Evolutionary conservation across 1,140 invertebrate genomes (phyloP), one percentile per base, ranked within the genome.

Genomic region (Euglossa dilemma): DNA sequence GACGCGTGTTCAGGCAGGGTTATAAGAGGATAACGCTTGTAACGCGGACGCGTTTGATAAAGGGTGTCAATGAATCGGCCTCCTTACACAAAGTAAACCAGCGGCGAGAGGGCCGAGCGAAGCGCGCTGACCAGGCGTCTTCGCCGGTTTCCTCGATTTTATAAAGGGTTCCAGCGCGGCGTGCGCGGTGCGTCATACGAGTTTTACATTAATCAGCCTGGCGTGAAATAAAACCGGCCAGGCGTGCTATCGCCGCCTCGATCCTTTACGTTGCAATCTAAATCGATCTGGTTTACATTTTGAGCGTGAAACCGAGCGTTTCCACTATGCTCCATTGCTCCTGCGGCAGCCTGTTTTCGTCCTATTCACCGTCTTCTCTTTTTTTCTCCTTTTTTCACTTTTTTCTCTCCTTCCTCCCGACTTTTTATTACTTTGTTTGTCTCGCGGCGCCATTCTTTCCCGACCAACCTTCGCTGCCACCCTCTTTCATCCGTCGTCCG

Each of bases 151-250:
- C n/a, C 75, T 69, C 43, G 56, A 45, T 78, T 57, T 78, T 70
- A 71, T 64, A 71, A 76, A 81, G 61, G 61, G 69, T 76, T 50
- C 59, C 59, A n/a, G 63, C 59, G 36, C 36, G 64, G 23, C 14
- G 50, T 45, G 36, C 50, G 23, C 79, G 43, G 67, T 59, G 81
- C 81, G 75, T 84, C 80, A 70, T 84, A 63, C 28, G 74, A 87
- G 76, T 83, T 80, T 56, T 23, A 57, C 67, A 87, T 87, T 87
- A 87, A 78, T 86, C 82, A 87, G 71, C 69, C 85, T 87, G 85
- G 85, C 86, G 86, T 87, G 66, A 87, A 87, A 80, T 64, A 84
- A 50, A 78, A 70, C 25, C 86, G 73, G 14, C 78, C 66, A 77
- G 86, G 56, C 85, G 72, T 87, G 73, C 63, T 18, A 71, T 85